Percentiles rank a stretch among this genome's conserved stretches.
These are phyloP conservation scores for Nibea albiflora DNA, from an alignment of 2,113 vertebrate species.

Conservation along the genomic window DNA sequence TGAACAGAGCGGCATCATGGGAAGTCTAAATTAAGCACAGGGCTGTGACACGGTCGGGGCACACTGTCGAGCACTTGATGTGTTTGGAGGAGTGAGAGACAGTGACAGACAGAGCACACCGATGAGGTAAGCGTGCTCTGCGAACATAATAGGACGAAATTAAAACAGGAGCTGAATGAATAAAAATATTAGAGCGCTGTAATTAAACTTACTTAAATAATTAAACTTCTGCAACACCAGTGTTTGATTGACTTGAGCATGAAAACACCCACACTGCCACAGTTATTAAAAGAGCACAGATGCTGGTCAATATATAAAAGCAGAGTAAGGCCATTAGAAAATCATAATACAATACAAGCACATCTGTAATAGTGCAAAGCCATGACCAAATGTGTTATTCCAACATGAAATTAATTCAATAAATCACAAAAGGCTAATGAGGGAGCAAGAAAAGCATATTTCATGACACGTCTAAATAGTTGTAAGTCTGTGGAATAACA, in stretches of 20 bases:
- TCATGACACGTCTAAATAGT: constrained; percentile 60
- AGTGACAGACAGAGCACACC: neutral
- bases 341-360: constrained; percentile 1
- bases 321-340: constrained; percentile 23
- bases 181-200: constrained; percentile 20
- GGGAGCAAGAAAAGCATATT: constrained; percentile 60
- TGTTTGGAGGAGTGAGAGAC: constrained; percentile 27
- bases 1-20: constrained; percentile 49
- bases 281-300: neutral
- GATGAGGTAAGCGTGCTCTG: constrained; percentile 11
- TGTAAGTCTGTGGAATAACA: constrained; percentile 65
- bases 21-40: constrained; percentile 60
- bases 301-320: constrained; percentile 1
- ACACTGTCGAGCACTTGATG: neutral
- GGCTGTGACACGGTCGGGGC: constrained; percentile 39
- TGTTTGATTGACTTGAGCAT: constrained; percentile 27
- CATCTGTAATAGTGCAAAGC: neutral
- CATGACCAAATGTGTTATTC: neutral
- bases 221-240: constrained; percentile 18
- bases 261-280: constrained; percentile 14
- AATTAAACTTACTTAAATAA: constrained; percentile 56
- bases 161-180: constrained; percentile 23
- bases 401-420: constrained; percentile 52
- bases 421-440: constrained; percentile 68
- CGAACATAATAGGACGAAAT: constrained; percentile 5